phyloP scores from a whole-genome alignment of 2,888 invertebrate genomes.

The Cephalotes varians region DNA sequence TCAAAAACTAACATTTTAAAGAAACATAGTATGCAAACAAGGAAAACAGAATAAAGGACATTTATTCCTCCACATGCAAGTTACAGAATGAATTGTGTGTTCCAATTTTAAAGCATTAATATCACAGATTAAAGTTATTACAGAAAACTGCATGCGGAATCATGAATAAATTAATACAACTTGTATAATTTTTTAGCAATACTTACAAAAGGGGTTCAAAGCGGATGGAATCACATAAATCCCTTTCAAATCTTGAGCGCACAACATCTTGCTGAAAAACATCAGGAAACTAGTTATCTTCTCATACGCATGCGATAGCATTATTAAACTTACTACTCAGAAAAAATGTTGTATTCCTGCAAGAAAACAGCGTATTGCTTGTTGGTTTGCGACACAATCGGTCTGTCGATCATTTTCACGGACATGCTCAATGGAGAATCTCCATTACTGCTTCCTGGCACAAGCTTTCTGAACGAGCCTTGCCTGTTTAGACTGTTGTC shows the following conservation, averaged over 20 bases:
- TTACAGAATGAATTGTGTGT: not conserved
- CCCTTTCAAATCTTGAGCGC: constrained; percentile 94
- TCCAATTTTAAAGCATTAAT: not conserved
- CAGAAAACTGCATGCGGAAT: not conserved
- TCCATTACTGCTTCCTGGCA: constrained; percentile 86
- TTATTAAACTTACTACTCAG: constrained; percentile 93
- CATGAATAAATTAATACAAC: not conserved
- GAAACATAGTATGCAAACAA: not conserved
- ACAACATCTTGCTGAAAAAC: constrained; percentile 92
- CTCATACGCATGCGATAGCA: not conserved
- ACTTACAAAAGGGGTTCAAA: constrained; percentile 93
- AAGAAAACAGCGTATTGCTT: constrained; percentile 92
- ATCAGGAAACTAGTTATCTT: not conserved
- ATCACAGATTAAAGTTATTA: not conserved
- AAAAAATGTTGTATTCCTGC: constrained; percentile 95
- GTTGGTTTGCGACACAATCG: constrained; percentile 86
- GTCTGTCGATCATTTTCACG: constrained; percentile 87
- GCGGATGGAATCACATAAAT: constrained; percentile 97
- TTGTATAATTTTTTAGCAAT: constrained; percentile 30
- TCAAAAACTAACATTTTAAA: constrained; percentile 40
- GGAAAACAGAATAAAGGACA: not conserved
- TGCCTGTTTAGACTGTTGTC: constrained; percentile 86
- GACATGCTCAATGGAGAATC: constrained; percentile 88
- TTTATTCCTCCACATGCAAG: not conserved
- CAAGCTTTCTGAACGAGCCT: constrained; percentile 87